Base-by-base conservation (phyloP, 64 coral and sea anemone species). In the Montipora cactus region DNA sequence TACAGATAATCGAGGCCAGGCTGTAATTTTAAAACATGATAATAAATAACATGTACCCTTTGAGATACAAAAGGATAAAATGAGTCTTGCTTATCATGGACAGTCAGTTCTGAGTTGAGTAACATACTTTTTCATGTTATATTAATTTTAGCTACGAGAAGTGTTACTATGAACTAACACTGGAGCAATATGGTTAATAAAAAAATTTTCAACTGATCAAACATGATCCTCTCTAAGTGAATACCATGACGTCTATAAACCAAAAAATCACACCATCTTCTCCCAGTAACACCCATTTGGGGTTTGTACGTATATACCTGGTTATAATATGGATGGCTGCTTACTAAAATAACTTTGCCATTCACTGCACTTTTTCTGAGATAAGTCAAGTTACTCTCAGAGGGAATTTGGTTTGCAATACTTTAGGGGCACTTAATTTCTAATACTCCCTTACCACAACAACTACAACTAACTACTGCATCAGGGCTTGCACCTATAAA, bases 401-500 rank as follows among this genome's bases (percentile, higher is more conserved):
- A 47, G 52, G 92, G 92, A n/a, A 4, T 44, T 12, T 80, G 62
- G 47, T 88, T 80, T 10, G 85, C 84, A 74, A 94, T 88, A 47
- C 67, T 94, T 47, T 81, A 88, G 18, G 91, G 83, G 58, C 53
- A 79, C 78, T 88, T 93, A 14, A 87, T 47, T 87, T 94, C 92
- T 21, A 59, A 14, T 58, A 89, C 45, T 22, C 87, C 28, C 52
- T 25, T 47, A 52, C 79, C 79, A 94, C 79, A 89, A 44, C 93
- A 89, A 16, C 67, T 89, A 83, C 78, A 94, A 46, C 67, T 81
- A 44, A 89, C 87, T 64, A 94, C 49, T 77, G 75, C 71, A 94
- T 94, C 93, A 20, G 94, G 88, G 55, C 75, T 87, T 53, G 81
- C 94, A 81, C 89, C 81, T 79, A 95, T 80, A 91, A 73, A 95